phyloP scores from a whole-genome alignment of 2,797 vertebrate species.

The Tokudaia muenninki region DNA sequence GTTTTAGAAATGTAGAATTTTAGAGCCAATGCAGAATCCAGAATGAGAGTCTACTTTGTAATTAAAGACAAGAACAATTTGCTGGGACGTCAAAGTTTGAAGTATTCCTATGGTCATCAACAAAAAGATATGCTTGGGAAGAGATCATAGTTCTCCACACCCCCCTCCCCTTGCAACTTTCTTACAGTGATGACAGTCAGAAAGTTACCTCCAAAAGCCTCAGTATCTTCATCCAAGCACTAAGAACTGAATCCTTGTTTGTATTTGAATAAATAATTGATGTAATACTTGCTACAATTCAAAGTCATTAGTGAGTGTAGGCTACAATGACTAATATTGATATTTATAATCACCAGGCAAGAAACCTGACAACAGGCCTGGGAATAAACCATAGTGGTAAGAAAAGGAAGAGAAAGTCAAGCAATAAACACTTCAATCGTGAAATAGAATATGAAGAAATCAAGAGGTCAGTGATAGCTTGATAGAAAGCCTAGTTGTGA shows the following conservation, averaged over 20 bases:
- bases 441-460: not conserved
- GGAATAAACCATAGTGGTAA: not conserved
- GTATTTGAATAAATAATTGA: constrained; percentile 11
- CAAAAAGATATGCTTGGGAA: not conserved
- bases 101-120: not conserved
- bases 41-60: not conserved
- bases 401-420: not conserved
- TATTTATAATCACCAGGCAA: not conserved
- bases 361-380: not conserved
- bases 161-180: not conserved
- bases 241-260: not conserved
- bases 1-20: not conserved
- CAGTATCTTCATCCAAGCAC: not conserved
- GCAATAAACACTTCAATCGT: not conserved
- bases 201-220: not conserved
- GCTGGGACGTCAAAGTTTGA: not conserved
- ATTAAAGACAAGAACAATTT: not conserved
- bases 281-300: not conserved
- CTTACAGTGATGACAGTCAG: not conserved
- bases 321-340: not conserved
- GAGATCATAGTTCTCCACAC: not conserved
- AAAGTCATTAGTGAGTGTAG: not conserved
- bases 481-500: not conserved
- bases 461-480: not conserved
- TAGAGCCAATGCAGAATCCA: not conserved